Percentiles rank a stretch among this genome's conserved stretches.
phyloP scores from a whole-genome alignment of 2,113 vertebrate genomes.

The Coregonus clupeaformis region DNA sequence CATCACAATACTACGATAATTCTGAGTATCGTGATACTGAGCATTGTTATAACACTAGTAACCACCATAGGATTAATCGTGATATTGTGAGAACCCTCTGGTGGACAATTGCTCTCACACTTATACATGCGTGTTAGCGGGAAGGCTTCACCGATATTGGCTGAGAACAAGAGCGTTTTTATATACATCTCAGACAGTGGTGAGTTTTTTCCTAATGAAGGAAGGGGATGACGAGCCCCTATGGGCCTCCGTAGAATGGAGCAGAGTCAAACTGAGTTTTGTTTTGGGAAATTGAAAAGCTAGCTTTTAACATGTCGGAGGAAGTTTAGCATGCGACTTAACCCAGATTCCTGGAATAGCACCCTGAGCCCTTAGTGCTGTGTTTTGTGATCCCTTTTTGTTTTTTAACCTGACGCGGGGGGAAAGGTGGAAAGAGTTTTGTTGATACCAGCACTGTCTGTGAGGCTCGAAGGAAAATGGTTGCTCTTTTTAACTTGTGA shows the following conservation, averaged over 20 bases:
- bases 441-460: constrained; percentile 8
- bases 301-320: constrained; percentile 28
- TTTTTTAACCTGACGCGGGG: not conserved
- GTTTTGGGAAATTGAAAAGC: constrained; percentile 34
- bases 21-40: no score
- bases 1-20: no score
- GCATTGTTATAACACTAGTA: not conserved
- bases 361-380: not conserved
- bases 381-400: not conserved
- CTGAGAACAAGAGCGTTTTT: no score
- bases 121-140: no score
- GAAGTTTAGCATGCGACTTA: not conserved
- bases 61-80: not conserved
- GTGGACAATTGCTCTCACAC: not conserved
- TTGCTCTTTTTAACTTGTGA: constrained; percentile 2
- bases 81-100: not conserved
- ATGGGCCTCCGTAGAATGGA: not conserved
- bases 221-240: no score
- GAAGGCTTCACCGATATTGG: no score
- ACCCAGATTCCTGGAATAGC: not conserved
- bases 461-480: not conserved
- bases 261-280: constrained; percentile 29
- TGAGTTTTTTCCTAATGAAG: no score
- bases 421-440: not conserved
- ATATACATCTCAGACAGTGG: no score